Base-by-base conservation (phyloP, 2,888 invertebrate genomes). In the Agrenia bidenticulata region DNA sequence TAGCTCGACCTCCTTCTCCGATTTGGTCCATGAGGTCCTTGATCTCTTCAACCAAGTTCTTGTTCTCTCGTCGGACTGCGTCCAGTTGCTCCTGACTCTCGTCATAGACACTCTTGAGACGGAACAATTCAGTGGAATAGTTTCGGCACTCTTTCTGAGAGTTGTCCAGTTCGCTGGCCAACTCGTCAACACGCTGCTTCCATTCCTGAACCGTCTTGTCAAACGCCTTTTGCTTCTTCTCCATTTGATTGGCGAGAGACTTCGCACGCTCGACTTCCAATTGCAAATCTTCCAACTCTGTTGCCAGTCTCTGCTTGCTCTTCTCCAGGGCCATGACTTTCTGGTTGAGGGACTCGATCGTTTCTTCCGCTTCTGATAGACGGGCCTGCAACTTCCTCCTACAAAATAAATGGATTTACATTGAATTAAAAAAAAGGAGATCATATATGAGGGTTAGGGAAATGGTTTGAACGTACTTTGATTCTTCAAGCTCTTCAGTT, bases 141-240 rank as follows among this genome's bases (percentile, higher is more conserved):
- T 95, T 95, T 83, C 99, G 90, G 88, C 95, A 94, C 84, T 99
- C 99, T 84, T 96, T 95, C 84, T 98, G 97, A 83, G 95, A 93
- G 80, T 94, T 95, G 80, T 99, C 99, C 76, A 99, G 88, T 83
- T 99, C 98, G 78, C 93, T 91, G 76, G 94, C 92, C 78, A 96
- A 87, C 83, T 97, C 97, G 80, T 97, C 95, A 80, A 92, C 93
- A 87, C 98, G 98, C 85, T 95, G 90, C 84, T 98, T 97, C 98
- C 99, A 99, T 89, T 99, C 99, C 77, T 94, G 91, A 81, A 99
- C 92, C 84, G 97, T 95, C 85, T 97, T 97, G 87, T 99, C 99
- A 87, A 99, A 98, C 77, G 94, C 94, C 85, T 97, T 95, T 85
- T 98, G 97, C 84, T 95, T 97, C 93, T 98, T 98, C 84, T 98